Evolutionary conservation across 2,797 vertebrate species (phyloP).

Genomic region (Spea hammondii): DNA sequence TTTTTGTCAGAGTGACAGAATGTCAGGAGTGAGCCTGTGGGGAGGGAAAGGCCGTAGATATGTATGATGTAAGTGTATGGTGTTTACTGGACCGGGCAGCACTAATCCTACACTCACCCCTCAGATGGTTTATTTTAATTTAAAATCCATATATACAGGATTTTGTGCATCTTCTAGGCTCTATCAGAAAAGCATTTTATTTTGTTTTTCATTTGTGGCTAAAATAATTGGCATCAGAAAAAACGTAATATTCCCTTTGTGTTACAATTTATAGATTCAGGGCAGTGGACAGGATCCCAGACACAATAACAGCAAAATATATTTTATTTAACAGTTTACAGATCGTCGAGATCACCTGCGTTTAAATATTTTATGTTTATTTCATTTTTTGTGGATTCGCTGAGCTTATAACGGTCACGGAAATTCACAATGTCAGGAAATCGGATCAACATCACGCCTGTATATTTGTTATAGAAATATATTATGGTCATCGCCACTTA

Average conservation of each 20-base stretch:
- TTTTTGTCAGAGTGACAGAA: no score
- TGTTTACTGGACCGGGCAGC: no score
- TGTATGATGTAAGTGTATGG: no score
- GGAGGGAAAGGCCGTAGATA: no score
- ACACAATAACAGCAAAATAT: neutral
- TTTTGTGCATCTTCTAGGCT: neutral
- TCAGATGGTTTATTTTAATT: neutral
- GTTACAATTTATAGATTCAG: neutral
- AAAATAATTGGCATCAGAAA: neutral
- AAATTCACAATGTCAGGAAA: neutral
- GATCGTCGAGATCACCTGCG: neutral
- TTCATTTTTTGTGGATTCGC: neutral
- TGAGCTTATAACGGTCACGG: neutral
- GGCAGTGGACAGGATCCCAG: neutral
- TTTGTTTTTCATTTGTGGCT: neutral
- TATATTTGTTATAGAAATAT: neutral
- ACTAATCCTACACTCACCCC: no score
- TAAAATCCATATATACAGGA: neutral
- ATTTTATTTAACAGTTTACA: neutral
- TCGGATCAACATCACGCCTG: no score
- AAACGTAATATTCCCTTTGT: neutral
- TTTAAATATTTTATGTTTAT: conserved; percentile 2
- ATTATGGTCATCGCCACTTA: neutral
- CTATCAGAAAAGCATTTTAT: neutral
- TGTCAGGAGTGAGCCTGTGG: no score